These are phyloP conservation scores for Oxyruncus cristatus DNA, from an alignment of 2,113 vertebrate species.

Conservation along the genomic window DNA sequence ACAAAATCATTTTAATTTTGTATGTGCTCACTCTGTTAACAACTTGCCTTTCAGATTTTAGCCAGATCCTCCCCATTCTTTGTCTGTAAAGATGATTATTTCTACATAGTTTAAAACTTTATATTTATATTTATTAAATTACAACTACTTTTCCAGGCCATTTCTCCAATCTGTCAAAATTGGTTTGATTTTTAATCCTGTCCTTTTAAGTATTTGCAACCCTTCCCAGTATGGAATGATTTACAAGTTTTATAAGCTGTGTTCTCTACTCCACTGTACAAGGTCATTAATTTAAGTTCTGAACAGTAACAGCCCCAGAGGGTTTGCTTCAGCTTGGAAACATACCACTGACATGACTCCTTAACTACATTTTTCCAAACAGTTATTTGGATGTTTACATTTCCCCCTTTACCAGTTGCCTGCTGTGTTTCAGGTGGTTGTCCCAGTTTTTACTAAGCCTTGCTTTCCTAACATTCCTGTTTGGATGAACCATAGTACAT, in stretches of 20 bases:
- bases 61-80: not conserved
- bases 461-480: not conserved
- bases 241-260: not conserved
- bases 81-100: not conserved
- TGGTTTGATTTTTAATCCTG: not conserved
- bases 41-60: not conserved
- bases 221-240: not conserved
- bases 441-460: not conserved
- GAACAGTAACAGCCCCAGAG: not conserved
- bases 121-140: not conserved
- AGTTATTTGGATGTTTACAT: not conserved
- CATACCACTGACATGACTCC: accelerated
- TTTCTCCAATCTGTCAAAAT: not conserved
- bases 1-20: not conserved
- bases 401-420: not conserved
- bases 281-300: not conserved
- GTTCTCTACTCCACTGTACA: not conserved
- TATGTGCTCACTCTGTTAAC: not conserved
- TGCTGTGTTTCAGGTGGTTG: not conserved
- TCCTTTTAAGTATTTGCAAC: not conserved
- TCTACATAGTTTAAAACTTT: not conserved
- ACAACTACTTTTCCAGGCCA: not conserved
- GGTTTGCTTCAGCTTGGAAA: not conserved
- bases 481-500: not conserved
- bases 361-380: not conserved